phyloP scores from a whole-genome alignment of 1,140 invertebrate species.

The Arion vulgaris region DNA sequence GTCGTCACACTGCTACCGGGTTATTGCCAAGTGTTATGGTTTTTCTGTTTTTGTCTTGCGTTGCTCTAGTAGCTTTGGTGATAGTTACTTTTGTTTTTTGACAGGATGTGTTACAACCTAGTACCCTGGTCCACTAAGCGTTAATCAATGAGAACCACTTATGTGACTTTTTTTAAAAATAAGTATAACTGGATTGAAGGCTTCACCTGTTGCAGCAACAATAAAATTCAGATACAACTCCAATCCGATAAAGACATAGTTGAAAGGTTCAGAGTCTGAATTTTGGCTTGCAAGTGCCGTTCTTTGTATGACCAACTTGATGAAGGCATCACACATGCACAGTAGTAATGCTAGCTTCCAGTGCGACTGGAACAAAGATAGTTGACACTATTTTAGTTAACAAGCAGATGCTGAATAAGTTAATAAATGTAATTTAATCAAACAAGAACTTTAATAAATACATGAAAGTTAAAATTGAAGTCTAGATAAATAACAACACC shows the following conservation, averaged over 20 bases:
- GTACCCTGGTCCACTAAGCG: too few species aligned
- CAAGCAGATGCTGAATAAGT: not conserved
- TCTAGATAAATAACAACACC: too few species aligned
- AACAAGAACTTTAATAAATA: not conserved
- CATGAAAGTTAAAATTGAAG: not conserved
- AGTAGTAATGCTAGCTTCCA: conserved; percentile 65
- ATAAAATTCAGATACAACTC: conserved; percentile 64
- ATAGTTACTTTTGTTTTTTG: too few species aligned
- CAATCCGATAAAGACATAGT: conserved; percentile 65
- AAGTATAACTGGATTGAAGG: not conserved
- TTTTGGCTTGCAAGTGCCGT: conserved; percentile 16
- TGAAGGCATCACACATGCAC: conserved; percentile 67
- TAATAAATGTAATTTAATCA: not conserved
- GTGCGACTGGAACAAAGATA: conserved; percentile 50
- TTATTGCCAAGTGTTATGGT: too few species aligned
- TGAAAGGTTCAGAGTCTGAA: conserved; percentile 52
- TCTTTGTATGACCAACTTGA: conserved; percentile 52
- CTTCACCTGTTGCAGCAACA: conserved; percentile 55
- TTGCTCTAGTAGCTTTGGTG: too few species aligned
- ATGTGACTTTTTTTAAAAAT: too few species aligned
- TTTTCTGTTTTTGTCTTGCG: too few species aligned
- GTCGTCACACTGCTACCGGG: too few species aligned
- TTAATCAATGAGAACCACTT: too few species aligned
- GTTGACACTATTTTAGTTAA: not conserved
- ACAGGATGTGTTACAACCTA: too few species aligned